phyloP scores from a whole-genome alignment of 1,140 invertebrate genomes.

The Mycetomoellerius zeteki region DNA sequence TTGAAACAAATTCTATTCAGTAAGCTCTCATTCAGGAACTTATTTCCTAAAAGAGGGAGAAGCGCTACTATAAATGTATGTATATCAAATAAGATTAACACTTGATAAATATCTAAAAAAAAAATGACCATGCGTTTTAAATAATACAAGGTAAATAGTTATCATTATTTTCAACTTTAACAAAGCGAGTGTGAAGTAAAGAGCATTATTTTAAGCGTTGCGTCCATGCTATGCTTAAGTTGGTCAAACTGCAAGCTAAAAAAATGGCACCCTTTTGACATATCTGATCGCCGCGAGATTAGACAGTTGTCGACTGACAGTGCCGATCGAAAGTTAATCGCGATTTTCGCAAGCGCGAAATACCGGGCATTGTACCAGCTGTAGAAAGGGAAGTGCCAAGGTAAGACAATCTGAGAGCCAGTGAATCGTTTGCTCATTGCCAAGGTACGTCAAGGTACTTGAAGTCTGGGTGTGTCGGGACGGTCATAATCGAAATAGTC shows the following conservation, averaged over 20 bases:
- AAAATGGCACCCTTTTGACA: not conserved
- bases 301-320: not conserved
- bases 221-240: not conserved
- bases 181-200: not conserved
- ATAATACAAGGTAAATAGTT: not conserved
- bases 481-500: constrained; percentile 59
- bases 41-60: not conserved
- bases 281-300: not conserved
- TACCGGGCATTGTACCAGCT: not conserved
- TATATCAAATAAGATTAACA: not conserved
- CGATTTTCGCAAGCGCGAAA: constrained; percentile 53
- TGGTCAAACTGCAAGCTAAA: not conserved
- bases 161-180: not conserved
- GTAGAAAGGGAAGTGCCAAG: constrained; percentile 61
- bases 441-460: constrained; percentile 62
- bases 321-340: constrained; percentile 32
- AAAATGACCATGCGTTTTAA: not conserved
- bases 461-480: constrained; percentile 50
- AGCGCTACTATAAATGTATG: not conserved
- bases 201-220: not conserved
- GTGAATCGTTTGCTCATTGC: constrained; percentile 56
- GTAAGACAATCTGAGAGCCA: constrained; percentile 38
- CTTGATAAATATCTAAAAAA: not conserved
- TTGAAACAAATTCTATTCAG: not conserved
- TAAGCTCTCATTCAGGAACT: not conserved